A percentile compares a stretch with the other conserved stretches of the same genome.
phyloP scores from a whole-genome alignment of 2,888 invertebrate species.

The Imbricaverruca yamaguchii region DNA sequence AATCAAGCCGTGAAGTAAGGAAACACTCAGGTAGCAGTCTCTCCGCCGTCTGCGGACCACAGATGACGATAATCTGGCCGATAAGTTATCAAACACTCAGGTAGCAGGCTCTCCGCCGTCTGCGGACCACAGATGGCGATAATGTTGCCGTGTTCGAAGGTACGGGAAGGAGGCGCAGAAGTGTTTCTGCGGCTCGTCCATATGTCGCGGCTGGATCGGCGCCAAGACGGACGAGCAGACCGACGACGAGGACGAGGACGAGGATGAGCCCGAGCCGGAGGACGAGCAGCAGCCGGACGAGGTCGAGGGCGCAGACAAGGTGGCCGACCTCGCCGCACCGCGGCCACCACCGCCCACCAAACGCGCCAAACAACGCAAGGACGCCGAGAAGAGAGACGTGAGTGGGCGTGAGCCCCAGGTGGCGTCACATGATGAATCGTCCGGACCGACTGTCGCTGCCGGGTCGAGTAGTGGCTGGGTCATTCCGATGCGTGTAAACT shows the following conservation, averaged over 20 bases:
- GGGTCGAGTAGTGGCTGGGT: no score
- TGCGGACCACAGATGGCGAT: no score
- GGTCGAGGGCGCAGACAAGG: slow-evolving; percentile 41
- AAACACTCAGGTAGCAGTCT: no score
- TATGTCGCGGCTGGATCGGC: slow-evolving; percentile 93
- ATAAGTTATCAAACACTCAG: no score
- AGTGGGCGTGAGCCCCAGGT: not conserved
- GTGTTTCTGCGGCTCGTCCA: slow-evolving; percentile 82
- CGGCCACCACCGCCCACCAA: not conserved
- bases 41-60: no score
- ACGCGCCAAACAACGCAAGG: not conserved
- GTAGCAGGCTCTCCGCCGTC: no score
- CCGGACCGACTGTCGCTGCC: no score
- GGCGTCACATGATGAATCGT: no score
- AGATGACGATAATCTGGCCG: no score
- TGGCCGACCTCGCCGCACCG: not conserved
- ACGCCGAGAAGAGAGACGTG: slow-evolving; percentile 7
- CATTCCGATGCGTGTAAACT: no score
- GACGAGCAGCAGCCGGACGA: slow-evolving; percentile 46
- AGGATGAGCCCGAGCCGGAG: slow-evolving; percentile 45
- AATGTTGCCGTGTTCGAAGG: not conserved
- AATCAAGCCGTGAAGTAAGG: no score
- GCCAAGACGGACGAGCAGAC: slow-evolving; percentile 57
- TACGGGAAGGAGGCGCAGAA: slow-evolving; percentile 86
- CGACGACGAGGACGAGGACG: slow-evolving; percentile 51